These are phyloP conservation scores for Capromys pilorides DNA, from an alignment of 2,797 vertebrate genomes.

Conservation along the genomic window DNA sequence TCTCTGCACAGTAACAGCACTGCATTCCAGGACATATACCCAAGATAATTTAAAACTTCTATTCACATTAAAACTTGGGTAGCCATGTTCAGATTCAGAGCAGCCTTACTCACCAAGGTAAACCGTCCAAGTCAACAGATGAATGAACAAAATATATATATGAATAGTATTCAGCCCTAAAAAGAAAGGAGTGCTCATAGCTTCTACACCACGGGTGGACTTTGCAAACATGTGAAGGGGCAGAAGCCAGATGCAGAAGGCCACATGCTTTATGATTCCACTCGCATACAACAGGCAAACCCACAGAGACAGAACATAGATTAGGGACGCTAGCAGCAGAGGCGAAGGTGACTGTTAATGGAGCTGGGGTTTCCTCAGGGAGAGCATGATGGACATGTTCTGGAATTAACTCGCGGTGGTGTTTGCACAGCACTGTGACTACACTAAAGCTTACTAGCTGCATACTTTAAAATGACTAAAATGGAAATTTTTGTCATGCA, in stretches of 20 bases:
- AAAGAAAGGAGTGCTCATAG: background rate
- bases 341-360: background rate
- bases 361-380: background rate
- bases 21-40: background rate
- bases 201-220: background rate
- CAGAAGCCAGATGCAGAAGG: conserved; percentile 2
- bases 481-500: background rate
- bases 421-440: background rate
- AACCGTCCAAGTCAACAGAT: background rate
- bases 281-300: background rate
- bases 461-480: background rate
- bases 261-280: background rate
- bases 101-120: background rate
- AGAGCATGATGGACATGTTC: background rate
- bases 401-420: background rate
- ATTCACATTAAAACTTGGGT: background rate
- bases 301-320: background rate
- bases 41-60: background rate
- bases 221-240: background rate
- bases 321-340: background rate
- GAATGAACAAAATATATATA: background rate
- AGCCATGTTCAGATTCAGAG: background rate
- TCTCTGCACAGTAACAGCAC: background rate
- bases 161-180: background rate
- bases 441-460: background rate